Evolutionary conservation across 2,888 invertebrate genomes (phyloP), one percentile per base, ranked within the genome.

Genomic region (Mystacides longicornis): DNA sequence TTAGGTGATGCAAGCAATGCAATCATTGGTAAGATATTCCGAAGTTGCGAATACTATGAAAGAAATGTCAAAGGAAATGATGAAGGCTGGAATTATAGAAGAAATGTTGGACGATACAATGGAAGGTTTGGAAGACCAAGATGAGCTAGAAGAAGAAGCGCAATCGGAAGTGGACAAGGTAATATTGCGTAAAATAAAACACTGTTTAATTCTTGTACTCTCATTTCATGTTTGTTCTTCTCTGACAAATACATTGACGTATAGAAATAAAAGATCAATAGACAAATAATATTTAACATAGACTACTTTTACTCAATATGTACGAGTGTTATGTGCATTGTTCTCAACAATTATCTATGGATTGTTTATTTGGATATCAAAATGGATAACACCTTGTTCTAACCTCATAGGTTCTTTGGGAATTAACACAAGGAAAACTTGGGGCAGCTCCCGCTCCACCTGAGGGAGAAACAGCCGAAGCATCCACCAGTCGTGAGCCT

Each of bases 31-130:
- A 2, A 84, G 89, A 63, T 81, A 97, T 16, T 95, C 96, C 0
- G 98, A 99, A 72, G 85, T 99, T 2, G 91, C 95, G 0, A 87
- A 86, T 42, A 95, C 94, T 0, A 99, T 99, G 98, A 87, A 93
- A 66, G 97, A 97, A 63, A 79, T 99, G 77, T 96, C 97, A 1
- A 94, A 92, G 68, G 99, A 99, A 79, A 99, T 99, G 98, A 98
- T 95, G 93, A 90, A 86, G 71, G 95, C 96, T 0, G 98, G 98
- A 18, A 97, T 99, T 58, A 93, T 99, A 52, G 98, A 99, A 70
- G 99, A 99, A 74, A 96, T 99, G 97, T 76, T 99, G 43, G 97
- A 98, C 62, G 99, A 99, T 68, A 94, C 96, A 23, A 88, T 99
- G 86, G 94, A 96, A 59, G 80, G 83, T 3, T 83, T 96, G 61